Percentiles rank a stretch among this genome's conserved stretches.
phyloP scores from a whole-genome alignment of 2,797 vertebrate species.

The Antennarius maculatus region DNA sequence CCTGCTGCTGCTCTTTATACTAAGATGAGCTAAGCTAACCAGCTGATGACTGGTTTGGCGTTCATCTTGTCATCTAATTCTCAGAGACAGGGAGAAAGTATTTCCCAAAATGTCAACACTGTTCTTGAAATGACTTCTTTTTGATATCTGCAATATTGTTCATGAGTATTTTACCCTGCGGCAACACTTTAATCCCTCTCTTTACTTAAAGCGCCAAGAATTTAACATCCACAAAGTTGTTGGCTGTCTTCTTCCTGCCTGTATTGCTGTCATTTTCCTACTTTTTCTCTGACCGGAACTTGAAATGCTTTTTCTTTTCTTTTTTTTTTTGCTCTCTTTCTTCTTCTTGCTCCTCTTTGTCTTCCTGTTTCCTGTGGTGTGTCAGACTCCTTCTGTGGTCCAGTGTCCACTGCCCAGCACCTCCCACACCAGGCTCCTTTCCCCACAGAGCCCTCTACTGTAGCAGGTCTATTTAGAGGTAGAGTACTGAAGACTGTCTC shows the following conservation, averaged over 20 bases:
- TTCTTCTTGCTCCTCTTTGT: constrained; percentile 66
- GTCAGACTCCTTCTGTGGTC: constrained; percentile 94
- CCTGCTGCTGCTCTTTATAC: background rate
- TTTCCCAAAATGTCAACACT: constrained; percentile 33
- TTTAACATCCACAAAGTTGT: background rate
- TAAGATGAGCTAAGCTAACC: background rate
- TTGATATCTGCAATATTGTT: constrained; percentile 19
- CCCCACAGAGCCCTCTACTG: constrained; percentile 88
- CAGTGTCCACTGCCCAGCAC: constrained; percentile 83
- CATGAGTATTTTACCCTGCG: constrained; percentile 25
- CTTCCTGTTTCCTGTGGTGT: constrained; percentile 76
- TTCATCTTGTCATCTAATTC: background rate
- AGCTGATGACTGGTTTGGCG: background rate
- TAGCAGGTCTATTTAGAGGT: constrained; percentile 96
- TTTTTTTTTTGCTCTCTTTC: constrained; percentile 55
- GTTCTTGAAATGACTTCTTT: constrained; percentile 30
- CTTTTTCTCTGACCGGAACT: constrained; percentile 56
- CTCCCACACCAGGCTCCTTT: constrained; percentile 89
- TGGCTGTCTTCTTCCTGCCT: constrained; percentile 48
- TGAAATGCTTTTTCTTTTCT: constrained; percentile 58
- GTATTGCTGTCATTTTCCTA: constrained; percentile 53
- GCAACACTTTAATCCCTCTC: background rate
- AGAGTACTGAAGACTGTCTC: constrained; percentile 74
- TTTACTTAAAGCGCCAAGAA: constrained; percentile 10
- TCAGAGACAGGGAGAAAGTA: background rate